These are phyloP conservation scores for Pandemis cinnamomeana DNA, from an alignment of 2,888 invertebrate genomes.

Conservation along the genomic window DNA sequence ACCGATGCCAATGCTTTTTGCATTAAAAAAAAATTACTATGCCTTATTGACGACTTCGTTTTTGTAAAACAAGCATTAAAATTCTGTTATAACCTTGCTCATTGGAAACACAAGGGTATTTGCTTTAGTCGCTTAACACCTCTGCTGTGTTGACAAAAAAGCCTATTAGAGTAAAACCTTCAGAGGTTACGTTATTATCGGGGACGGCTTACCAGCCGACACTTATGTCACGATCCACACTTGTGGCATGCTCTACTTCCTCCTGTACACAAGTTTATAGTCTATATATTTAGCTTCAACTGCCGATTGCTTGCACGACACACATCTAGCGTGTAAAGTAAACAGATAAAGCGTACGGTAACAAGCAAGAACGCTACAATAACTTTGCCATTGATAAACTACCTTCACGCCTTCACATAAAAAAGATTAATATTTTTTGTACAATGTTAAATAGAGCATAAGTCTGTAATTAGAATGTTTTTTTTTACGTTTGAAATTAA, in stretches of 20 bases:
- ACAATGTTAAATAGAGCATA: not conserved
- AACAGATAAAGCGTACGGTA: slow-evolving; percentile 17
- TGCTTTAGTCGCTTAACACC: slow-evolving; percentile 18
- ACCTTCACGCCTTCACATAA: not conserved
- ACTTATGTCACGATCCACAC: slow-evolving; percentile 27
- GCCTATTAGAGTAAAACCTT: slow-evolving; percentile 17
- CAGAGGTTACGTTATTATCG: slow-evolving; percentile 15
- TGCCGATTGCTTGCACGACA: slow-evolving; percentile 13
- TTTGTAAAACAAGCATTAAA: not conserved
- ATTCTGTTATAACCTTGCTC: not conserved
- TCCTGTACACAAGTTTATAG: slow-evolving; percentile 5
- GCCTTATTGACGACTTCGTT: not conserved
- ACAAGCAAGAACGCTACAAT: not conserved
- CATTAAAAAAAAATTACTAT: not conserved
- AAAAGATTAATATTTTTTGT: not conserved
- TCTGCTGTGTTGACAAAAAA: slow-evolving; percentile 10
- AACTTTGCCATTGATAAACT: not conserved
- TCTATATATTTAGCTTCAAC: slow-evolving; percentile 9
- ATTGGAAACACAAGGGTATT: slow-evolving; percentile 19
- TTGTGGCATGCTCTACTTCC: slow-evolving; percentile 27
- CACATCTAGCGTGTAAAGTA: slow-evolving; percentile 16
- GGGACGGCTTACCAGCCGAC: slow-evolving; percentile 10
- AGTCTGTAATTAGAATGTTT: not conserved
- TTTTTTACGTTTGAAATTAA: not conserved
- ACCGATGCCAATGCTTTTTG: not conserved